Base-by-base conservation (phyloP, 2,888 invertebrate species). In the Eristalis pertinax region DNA sequence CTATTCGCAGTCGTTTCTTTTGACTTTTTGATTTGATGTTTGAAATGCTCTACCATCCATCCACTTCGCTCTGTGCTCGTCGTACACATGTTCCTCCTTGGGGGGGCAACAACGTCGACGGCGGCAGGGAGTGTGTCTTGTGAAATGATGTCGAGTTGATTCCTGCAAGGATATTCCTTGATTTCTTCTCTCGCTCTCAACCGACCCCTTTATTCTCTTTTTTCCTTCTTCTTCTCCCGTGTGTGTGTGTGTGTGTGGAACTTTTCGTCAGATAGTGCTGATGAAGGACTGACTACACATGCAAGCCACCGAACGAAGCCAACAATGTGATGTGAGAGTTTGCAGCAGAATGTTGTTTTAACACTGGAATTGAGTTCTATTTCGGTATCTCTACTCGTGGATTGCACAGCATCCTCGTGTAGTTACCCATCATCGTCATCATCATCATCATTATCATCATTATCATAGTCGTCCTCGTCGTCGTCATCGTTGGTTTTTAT, bases 1-100 rank as follows among this genome's bases (percentile, higher is more conserved):
- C n/a, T n/a, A n/a, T n/a, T n/a, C n/a, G n/a, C n/a, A n/a, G 56
- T 77, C 60, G 24, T 76, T 85, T 78, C 82, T 85, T 85, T 85
- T 85, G 85, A 77, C 82, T 82, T 85, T 85, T 82, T 85, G 85
- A 85, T 85, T 85, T 85, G 85, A 85, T 82, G 85, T 85, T 85
- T 77, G 82, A 82, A 77, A 85, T 78, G 77, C 68, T 82, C 63
- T 76, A 67, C 56, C 72, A 72, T 50, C 73, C 50, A 50, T 50
- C 50, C 50, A 50, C 50, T 50, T 60, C 32, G 26, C 26, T 56
- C 58, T 75, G 65, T 70, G 70, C 38, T 68, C 81, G 32, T 43
- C 43, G 50, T 50, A 50, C 50, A 43, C 43, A 43, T n/a, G 19
- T 19, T 50, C 50, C 19, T n/a, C 19, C 8, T 19, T 4, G n/a